A percentile compares a stretch with the other conserved stretches of the same genome.
phyloP scores from a whole-genome alignment of 1,140 invertebrate genomes.

The Drosophila pseudoananassae region DNA sequence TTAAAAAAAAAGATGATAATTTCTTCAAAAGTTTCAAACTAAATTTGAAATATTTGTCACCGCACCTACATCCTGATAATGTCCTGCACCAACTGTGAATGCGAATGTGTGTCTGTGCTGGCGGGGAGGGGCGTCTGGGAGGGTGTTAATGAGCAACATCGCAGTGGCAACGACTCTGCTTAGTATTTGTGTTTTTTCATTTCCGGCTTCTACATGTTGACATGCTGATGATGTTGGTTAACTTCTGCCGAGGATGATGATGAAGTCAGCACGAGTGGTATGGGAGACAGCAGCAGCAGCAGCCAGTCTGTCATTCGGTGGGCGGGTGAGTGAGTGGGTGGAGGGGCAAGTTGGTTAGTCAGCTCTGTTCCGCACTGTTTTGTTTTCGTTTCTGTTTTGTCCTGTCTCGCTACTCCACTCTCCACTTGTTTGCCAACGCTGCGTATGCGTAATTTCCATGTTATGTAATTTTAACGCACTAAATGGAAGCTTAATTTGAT shows the following conservation, averaged over 20 bases:
- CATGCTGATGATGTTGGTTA: slow-evolving; percentile 66
- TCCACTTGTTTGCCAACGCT: slow-evolving; percentile 47
- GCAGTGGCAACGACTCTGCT: slow-evolving; percentile 75
- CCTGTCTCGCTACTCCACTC: slow-evolving; percentile 18
- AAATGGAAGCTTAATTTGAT: slow-evolving; percentile 79
- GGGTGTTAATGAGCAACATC: slow-evolving; percentile 75
- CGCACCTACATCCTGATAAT: slow-evolving; percentile 20
- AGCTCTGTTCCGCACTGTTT: slow-evolving; percentile 46
- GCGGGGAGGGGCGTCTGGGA: background rate
- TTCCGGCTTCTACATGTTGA: slow-evolving; percentile 81
- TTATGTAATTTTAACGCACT: slow-evolving; percentile 75
- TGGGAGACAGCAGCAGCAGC: slow-evolving; percentile 9
- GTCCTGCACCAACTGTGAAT: slow-evolving; percentile 34
- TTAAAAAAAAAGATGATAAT: no score
- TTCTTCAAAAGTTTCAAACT: background rate
- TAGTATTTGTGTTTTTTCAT: slow-evolving; percentile 80
- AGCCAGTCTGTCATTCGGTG: slow-evolving; percentile 33
- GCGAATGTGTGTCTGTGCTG: slow-evolving; percentile 26
- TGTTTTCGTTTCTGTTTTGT: slow-evolving; percentile 4
- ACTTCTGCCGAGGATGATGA: slow-evolving; percentile 59
- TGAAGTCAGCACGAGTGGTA: slow-evolving; percentile 60
- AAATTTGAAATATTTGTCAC: slow-evolving; percentile 39
- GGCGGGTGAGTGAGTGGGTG: slow-evolving; percentile 10
- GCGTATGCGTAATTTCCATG: slow-evolving; percentile 79
- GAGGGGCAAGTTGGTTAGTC: slow-evolving; percentile 55